Percentiles rank a stretch among this genome's conserved stretches.
Evolutionary conservation across 1,140 invertebrate species (phyloP).

Genomic region (Antheraea pernyi): DNA sequence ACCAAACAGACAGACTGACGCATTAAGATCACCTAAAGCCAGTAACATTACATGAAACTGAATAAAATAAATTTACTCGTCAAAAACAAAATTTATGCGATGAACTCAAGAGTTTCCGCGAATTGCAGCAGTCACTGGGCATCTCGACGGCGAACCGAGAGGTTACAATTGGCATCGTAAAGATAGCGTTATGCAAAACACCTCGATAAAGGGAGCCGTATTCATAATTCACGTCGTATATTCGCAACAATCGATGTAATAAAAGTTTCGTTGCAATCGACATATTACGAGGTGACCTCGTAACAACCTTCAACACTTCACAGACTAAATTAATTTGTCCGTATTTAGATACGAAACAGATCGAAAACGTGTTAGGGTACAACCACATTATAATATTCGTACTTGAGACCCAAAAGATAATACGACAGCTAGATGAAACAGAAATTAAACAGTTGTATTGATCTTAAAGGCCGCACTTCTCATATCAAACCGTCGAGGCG

Average conservation of each 20-base stretch:
- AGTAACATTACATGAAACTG: conserved; percentile 25
- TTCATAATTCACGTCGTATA: conserved; percentile 49
- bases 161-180: conserved; percentile 35
- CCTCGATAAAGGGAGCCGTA: conserved; percentile 32
- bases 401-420: conserved; percentile 35
- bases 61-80: conserved; percentile 33
- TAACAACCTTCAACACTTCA: conserved; percentile 38
- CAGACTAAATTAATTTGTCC: conserved; percentile 54
- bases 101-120: conserved; percentile 20
- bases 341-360: conserved; percentile 50
- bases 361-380: conserved; percentile 34
- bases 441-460: conserved; percentile 36
- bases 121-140: not conserved
- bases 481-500: conserved; percentile 36
- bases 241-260: conserved; percentile 40
- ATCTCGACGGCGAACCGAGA: not conserved
- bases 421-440: conserved; percentile 33
- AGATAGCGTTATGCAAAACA: conserved; percentile 35
- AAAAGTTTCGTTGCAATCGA: conserved; percentile 37
- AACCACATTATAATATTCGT: conserved; percentile 27
- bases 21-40: conserved; percentile 34
- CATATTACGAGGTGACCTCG: conserved; percentile 41
- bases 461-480: conserved; percentile 44
- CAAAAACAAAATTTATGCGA: conserved; percentile 32
- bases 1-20: conserved; percentile 39